A percentile compares a stretch with the other conserved stretches of the same genome.
Evolutionary conservation across 2,888 invertebrate genomes (phyloP).

Genomic region (Euplagia quadripunctaria): DNA sequence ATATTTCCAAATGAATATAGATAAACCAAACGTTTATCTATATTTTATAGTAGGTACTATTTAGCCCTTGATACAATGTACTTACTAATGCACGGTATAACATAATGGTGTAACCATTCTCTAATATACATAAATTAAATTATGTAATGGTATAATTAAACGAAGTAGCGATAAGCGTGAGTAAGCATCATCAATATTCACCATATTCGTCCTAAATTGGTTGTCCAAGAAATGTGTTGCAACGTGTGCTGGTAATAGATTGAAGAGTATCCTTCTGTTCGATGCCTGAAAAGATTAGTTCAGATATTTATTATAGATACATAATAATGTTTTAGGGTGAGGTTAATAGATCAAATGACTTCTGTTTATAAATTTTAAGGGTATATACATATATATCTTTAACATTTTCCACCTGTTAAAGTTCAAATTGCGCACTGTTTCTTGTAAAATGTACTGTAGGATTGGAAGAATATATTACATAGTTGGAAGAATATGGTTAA

Average conservation of each 20-base stretch:
- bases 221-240: conserved; percentile 97
- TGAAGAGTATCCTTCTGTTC: conserved; percentile 95
- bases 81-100: no score
- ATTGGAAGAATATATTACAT: no score
- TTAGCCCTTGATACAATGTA: no score
- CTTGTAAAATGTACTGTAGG: no score
- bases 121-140: neutral
- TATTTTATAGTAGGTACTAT: no score
- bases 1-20: no score
- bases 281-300: conserved; percentile 87
- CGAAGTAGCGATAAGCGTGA: conserved; percentile 6
- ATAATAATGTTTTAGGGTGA: neutral
- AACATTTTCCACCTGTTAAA: no score
- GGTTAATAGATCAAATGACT: neutral
- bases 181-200: conserved; percentile 55
- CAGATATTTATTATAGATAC: neutral
- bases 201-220: conserved; percentile 95
- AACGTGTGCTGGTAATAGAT: conserved; percentile 96
- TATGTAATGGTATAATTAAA: neutral
- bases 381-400: no score
- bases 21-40: no score
- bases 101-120: no score
- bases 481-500: neutral
- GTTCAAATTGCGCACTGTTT: no score
- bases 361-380: neutral